Percentiles rank a stretch among this genome's conserved stretches.
Evolutionary conservation across 2,888 invertebrate genomes (phyloP).

Genomic region (Chalcis sispes): DNA sequence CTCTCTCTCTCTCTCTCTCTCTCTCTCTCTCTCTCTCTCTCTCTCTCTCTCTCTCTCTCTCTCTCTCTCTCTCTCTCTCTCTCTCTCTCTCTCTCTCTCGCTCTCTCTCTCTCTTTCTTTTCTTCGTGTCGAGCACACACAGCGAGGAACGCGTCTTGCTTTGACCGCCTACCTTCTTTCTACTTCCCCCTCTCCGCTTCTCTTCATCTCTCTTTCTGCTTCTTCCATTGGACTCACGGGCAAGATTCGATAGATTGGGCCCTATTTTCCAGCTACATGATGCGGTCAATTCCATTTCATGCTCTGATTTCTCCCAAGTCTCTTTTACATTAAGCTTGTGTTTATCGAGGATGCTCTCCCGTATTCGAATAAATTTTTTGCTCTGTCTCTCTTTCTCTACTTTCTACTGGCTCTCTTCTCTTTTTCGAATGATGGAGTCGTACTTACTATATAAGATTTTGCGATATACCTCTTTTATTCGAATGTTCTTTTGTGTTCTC

Average conservation of each 20-base stretch:
- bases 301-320: constrained; percentile 47
- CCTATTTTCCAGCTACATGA: constrained; percentile 38
- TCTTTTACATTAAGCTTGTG: not conserved
- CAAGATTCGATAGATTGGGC: constrained; percentile 25
- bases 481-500: too few relatives aligned
- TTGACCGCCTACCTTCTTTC: not conserved
- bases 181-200: constrained; percentile 37
- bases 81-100: too few relatives aligned
- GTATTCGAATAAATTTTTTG: not conserved
- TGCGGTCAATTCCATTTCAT: constrained; percentile 50
- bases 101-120: constrained; percentile 19
- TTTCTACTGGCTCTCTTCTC: not conserved
- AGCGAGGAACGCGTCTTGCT: too few relatives aligned
- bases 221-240: not conserved
- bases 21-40: too few relatives aligned
- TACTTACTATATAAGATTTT: too few relatives aligned
- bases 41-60: too few relatives aligned
- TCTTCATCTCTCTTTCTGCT: constrained; percentile 18
- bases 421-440: too few relatives aligned
- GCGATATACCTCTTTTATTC: not conserved
- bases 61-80: constrained; percentile 4
- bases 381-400: not conserved
- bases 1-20: too few relatives aligned
- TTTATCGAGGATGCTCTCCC: constrained; percentile 14
- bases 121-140: too few relatives aligned